Evolutionary conservation across 2,888 invertebrate species (phyloP).

Genomic region (Cyrtodaria siliqua): DNA sequence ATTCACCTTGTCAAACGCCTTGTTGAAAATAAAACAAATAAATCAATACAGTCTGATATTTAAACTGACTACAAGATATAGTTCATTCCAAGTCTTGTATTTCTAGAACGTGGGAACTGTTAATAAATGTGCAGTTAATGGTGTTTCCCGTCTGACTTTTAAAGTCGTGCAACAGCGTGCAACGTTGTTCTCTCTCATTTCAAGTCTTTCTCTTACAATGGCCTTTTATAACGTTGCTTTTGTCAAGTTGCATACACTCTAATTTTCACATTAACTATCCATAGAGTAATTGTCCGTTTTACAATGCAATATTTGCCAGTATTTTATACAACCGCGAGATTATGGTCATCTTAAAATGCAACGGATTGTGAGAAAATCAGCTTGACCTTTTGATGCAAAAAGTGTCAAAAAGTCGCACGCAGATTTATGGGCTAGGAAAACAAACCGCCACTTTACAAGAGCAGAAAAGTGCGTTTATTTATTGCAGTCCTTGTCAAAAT

Average conservation of each 20-base stretch:
- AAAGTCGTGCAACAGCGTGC: conserved; percentile 47
- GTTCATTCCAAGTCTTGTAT: too few relatives aligned
- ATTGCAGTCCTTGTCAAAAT: conserved; percentile 61
- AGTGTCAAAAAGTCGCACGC: conserved; percentile 61
- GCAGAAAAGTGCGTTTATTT: conserved; percentile 35
- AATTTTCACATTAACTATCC: conserved; percentile 66
- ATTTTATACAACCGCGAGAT: conserved; percentile 34
- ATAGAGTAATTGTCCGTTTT: conserved; percentile 43
- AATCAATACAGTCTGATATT: too few relatives aligned
- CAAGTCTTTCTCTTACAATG: conserved; percentile 39
- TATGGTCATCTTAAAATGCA: conserved; percentile 47
- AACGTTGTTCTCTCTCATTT: conserved; percentile 44
- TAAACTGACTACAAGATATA: too few relatives aligned
- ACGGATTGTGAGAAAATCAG: conserved; percentile 59
- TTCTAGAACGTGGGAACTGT: conserved; percentile 45
- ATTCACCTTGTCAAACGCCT: too few relatives aligned
- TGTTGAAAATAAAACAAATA: too few relatives aligned
- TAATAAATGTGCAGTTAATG: conserved; percentile 38
- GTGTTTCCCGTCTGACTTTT: conserved; percentile 41
- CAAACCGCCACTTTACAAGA: conserved; percentile 36
- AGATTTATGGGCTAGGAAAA: conserved; percentile 58
- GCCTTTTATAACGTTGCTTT: conserved; percentile 48
- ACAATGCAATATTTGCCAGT: conserved; percentile 61
- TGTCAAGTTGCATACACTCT: conserved; percentile 48
- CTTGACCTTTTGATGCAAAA: conserved; percentile 57